Conservation (phyloP, 2,113 vertebrate species). For the Platysternon megacephalum region DNA sequence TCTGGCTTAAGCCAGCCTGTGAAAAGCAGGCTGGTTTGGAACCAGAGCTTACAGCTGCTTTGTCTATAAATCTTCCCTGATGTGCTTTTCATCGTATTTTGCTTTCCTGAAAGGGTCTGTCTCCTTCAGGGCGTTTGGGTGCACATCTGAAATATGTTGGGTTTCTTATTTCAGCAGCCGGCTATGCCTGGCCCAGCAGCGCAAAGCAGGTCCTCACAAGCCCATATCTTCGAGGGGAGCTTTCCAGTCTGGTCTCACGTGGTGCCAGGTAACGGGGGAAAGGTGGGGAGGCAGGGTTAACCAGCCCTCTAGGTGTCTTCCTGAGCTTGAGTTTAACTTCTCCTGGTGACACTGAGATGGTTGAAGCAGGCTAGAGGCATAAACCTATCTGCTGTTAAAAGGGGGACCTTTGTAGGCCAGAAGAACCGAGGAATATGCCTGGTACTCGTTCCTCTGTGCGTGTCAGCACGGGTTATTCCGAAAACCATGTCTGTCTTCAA, state of each 20-base stretch:
- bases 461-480: background rate
- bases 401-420: background rate
- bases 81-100: background rate
- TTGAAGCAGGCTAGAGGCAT: background rate
- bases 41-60: background rate
- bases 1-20: background rate
- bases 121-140: conserved; percentile 36
- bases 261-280: background rate
- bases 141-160: background rate
- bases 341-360: background rate
- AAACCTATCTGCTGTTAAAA: background rate
- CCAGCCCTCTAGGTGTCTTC: background rate
- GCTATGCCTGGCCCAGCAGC: background rate
- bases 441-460: background rate
- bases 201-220: background rate
- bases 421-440: background rate
- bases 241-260: fast-evolving
- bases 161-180: background rate
- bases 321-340: background rate
- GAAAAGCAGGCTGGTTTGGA: background rate
- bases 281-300: too few species aligned
- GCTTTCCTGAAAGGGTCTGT: conserved; percentile 3
- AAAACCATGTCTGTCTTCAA: background rate
- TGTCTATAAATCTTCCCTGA: background rate
- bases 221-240: fast-evolving